These are phyloP conservation scores for Caenorhabditis auriculariae DNA, from an alignment of 2,888 invertebrate species.

Conservation along the genomic window DNA sequence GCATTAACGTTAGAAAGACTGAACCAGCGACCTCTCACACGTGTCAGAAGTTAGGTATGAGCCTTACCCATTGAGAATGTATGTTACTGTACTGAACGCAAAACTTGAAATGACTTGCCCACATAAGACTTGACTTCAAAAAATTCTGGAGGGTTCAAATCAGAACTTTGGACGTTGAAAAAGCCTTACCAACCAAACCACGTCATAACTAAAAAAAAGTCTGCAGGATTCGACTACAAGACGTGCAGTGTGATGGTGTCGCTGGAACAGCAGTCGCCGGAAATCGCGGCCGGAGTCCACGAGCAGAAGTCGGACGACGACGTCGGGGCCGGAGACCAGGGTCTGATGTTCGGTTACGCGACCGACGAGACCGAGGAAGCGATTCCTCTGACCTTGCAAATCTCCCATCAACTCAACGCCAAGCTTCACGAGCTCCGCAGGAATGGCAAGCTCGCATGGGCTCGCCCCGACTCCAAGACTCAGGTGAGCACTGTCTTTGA, in stretches of 20 bases:
- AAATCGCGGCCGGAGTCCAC: conserved; percentile 97
- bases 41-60: no score
- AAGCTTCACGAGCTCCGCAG: conserved; percentile 85
- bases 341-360: conserved; percentile 97
- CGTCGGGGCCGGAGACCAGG: conserved; percentile 97
- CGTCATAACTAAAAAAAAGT: not conserved
- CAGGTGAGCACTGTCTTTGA: no score
- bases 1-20: no score
- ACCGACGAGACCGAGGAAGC: conserved; percentile 95
- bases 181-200: no score
- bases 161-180: no score
- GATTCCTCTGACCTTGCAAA: conserved; percentile 89
- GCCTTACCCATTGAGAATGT: no score
- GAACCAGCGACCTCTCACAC: no score
- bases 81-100: no score
- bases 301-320: conserved; percentile 74
- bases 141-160: no score
- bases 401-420: conserved; percentile 87
- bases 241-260: conserved; percentile 97
- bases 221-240: conserved; percentile 97
- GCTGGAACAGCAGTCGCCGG: conserved; percentile 87
- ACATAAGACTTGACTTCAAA: no score
- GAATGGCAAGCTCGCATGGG: conserved; percentile 89
- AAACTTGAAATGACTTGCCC: no score
- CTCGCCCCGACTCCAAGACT: conserved; percentile 90